phyloP scores from a whole-genome alignment of 1,140 invertebrate genomes.

The Neelides sp. region DNA sequence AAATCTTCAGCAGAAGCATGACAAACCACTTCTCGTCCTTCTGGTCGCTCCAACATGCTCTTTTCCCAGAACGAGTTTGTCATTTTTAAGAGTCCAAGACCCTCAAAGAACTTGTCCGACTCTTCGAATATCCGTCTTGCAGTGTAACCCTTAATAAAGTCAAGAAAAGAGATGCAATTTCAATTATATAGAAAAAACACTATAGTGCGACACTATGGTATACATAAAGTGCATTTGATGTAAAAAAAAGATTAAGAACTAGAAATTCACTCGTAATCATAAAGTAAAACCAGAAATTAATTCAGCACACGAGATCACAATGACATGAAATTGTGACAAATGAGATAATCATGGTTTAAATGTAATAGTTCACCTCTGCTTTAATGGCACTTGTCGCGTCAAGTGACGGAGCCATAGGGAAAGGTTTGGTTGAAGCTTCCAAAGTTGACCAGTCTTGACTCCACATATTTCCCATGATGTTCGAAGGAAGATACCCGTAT shows the following conservation, averaged over 20 bases:
- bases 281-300: no score
- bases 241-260: no score
- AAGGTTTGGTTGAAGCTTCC: conserved; percentile 3
- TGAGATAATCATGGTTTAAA: no score
- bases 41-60: not conserved
- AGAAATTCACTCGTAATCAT: no score
- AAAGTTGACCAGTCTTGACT: conserved; percentile 14
- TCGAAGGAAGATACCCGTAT: conserved; percentile 9
- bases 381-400: conserved; percentile 9
- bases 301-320: no score
- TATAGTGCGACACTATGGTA: no score
- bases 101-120: conserved; percentile 12
- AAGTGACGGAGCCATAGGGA: conserved; percentile 1
- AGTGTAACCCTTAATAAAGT: conserved; percentile 8
- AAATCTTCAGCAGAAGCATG: conserved; percentile 9
- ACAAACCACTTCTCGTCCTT: conserved; percentile 11
- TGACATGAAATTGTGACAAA: no score
- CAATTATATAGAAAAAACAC: no score
- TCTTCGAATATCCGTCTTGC: conserved; percentile 6
- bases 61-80: conserved; percentile 14
- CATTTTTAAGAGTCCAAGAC: conserved; percentile 10
- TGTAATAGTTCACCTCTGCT: not conserved
- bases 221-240: no score
- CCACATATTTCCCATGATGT: conserved; percentile 18
- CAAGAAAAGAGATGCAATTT: not conserved